Percentiles rank a stretch among this genome's conserved stretches.
These are phyloP conservation scores for Conomelus anceps DNA, from an alignment of 2,888 invertebrate species.

Conservation along the genomic window DNA sequence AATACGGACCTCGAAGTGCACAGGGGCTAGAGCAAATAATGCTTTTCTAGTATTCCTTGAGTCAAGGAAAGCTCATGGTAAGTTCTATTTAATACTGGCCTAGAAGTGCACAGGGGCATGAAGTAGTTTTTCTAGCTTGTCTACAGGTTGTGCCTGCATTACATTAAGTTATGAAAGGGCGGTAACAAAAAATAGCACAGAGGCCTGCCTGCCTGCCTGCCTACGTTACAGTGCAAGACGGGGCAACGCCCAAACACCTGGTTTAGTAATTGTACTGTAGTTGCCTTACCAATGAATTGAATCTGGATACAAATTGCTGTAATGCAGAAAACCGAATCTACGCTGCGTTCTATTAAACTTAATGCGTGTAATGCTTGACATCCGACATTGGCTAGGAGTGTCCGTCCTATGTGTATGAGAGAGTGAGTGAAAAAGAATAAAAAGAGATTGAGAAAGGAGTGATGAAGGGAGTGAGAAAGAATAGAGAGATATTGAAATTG, in stretches of 20 bases:
- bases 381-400: background rate
- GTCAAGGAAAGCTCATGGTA: no score
- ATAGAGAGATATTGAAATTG: background rate
- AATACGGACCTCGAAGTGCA: no score
- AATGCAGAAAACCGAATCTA: background rate
- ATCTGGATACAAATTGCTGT: background rate
- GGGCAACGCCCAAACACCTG: background rate
- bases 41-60: no score
- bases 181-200: background rate
- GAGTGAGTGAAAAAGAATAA: background rate
- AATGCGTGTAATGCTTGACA: background rate
- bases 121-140: background rate
- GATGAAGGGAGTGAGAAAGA: background rate
- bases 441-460: background rate
- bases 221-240: background rate
- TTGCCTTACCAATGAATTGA: background rate
- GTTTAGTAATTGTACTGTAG: background rate
- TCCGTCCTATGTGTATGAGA: background rate
- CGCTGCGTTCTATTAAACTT: background rate
- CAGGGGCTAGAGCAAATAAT: no score
- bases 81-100: no score
- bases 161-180: background rate
- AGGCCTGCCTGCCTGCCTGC: no score
- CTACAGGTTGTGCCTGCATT: background rate
- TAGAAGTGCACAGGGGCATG: background rate